These are phyloP conservation scores for Bos indicus DNA, from an alignment of 2,113 vertebrate species.

Conservation along the genomic window DNA sequence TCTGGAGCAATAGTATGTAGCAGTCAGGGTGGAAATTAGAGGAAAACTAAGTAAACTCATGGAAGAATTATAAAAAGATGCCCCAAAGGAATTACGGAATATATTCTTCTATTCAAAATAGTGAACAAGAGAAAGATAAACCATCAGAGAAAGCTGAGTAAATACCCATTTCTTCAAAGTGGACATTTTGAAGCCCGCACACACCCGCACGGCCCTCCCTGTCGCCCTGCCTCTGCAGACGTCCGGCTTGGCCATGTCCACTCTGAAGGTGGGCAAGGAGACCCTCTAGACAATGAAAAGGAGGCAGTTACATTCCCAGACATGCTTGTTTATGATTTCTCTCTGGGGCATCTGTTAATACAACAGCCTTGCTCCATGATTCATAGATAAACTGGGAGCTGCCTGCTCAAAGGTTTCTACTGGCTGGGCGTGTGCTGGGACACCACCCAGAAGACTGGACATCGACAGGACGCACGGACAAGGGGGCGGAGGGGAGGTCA, in stretches of 20 bases:
- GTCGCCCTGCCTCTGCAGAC: accelerated
- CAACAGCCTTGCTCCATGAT: accelerated
- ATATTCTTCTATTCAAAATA: background rate
- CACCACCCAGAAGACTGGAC: background rate
- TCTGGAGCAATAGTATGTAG: accelerated
- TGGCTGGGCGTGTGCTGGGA: accelerated
- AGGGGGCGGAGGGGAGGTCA: background rate
- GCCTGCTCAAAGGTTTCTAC: background rate
- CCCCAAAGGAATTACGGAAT: background rate
- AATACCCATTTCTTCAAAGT: background rate
- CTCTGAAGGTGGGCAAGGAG: background rate
- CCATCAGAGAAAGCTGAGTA: background rate
- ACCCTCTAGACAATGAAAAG: background rate
- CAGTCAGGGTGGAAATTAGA: too few relatives aligned
- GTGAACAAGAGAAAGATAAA: background rate
- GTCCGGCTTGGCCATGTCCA: accelerated
- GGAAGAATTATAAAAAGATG: too few relatives aligned
- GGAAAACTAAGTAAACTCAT: accelerated
- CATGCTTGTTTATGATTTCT: background rate
- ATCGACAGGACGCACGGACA: accelerated
- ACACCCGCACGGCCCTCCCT: accelerated
- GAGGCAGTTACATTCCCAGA: background rate
- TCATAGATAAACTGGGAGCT: background rate
- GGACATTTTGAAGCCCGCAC: accelerated
- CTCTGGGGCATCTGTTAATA: accelerated